Percentiles rank a stretch among this genome's conserved stretches.
phyloP scores from a whole-genome alignment of 2,113 vertebrate genomes.

The Nyctereutes procyonoides region DNA sequence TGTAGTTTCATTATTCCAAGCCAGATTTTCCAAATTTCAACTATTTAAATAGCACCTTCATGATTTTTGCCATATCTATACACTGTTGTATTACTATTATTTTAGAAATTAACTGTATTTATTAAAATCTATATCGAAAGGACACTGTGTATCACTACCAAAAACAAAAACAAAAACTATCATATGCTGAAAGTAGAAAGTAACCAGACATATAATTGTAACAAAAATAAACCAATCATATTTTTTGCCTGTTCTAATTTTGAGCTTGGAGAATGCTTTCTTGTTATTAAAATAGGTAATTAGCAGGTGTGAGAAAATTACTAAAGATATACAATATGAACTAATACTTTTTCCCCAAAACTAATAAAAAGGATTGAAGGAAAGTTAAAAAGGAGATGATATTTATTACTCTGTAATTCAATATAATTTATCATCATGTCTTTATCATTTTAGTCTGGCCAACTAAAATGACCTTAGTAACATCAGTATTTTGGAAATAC shows the following conservation, averaged over 20 bases:
- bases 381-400: slow-evolving; percentile 27
- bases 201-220: not conserved
- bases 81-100: not conserved
- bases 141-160: not conserved
- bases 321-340: not conserved
- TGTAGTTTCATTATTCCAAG: not conserved
- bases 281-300: not conserved
- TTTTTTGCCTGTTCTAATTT: not conserved
- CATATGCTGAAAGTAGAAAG: not conserved
- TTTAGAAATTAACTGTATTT: slow-evolving; percentile 12
- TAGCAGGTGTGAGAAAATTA: not conserved
- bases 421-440: not conserved
- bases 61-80: not conserved
- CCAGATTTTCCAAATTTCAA: slow-evolving; percentile 18
- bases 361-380: not conserved
- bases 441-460: not conserved
- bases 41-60: not conserved
- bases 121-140: not conserved
- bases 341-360: not conserved
- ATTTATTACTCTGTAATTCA: not conserved
- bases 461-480: not conserved
- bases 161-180: not conserved
- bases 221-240: not conserved
- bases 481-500: slow-evolving; percentile 18
- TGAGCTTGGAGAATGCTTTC: not conserved